Conservation (phyloP, 2,888 invertebrate species). For the Apodemia zela region DNA sequence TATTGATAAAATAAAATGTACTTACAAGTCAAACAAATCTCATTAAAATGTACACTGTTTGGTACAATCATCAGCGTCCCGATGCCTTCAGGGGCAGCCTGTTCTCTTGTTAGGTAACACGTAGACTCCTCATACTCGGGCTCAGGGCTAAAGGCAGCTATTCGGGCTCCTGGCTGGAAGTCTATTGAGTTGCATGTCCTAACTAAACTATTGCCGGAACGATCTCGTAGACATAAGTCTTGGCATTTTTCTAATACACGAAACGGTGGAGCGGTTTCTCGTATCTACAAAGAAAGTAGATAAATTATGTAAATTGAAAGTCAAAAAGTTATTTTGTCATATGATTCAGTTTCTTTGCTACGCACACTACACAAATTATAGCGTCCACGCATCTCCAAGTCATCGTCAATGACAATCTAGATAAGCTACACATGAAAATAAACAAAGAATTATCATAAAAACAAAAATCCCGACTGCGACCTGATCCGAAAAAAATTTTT, state of each 20-base stretch:
- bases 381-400: no score
- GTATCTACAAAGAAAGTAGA: constrained; percentile 69
- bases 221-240: constrained; percentile 90
- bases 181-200: constrained; percentile 93
- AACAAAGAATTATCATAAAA: no score
- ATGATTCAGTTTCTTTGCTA: no score
- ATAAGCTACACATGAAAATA: no score
- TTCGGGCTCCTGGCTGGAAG: constrained; percentile 93
- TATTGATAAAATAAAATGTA: constrained; percentile 33
- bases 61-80: constrained; percentile 93
- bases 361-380: no score
- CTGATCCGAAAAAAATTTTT: no score
- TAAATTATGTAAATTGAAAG: no score
- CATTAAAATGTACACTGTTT: constrained; percentile 93
- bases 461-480: no score
- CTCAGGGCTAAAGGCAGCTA: constrained; percentile 89
- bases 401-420: no score
- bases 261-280: constrained; percentile 92
- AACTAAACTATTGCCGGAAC: constrained; percentile 90
- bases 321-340: no score
- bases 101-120: constrained; percentile 91
- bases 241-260: constrained; percentile 94
- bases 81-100: constrained; percentile 92
- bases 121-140: constrained; percentile 94
- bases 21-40: constrained; percentile 94